Percentiles rank a stretch among this genome's conserved stretches.
Conservation (phyloP, 23 tunicate genomes). For the Styela clava region DNA sequence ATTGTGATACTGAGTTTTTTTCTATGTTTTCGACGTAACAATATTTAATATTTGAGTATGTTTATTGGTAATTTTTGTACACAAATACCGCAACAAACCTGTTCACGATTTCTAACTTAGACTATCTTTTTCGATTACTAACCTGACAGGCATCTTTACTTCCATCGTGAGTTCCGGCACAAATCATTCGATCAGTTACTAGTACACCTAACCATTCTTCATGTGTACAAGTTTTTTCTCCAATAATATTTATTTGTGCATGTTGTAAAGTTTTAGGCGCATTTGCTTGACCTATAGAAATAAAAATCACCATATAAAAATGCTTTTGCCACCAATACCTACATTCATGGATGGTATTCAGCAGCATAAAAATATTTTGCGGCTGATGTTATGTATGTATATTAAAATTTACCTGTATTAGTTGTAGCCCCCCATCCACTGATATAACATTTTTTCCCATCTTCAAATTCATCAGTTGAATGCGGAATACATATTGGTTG, state of each 20-base stretch:
- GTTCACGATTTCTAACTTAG: too few species aligned
- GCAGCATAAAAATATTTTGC: too few species aligned
- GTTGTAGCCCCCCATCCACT: slow-evolving; percentile 86
- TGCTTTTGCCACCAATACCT: too few species aligned
- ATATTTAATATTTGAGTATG: too few species aligned
- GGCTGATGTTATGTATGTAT: too few species aligned
- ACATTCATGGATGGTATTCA: too few species aligned
- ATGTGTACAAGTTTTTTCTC: slow-evolving; percentile 39
- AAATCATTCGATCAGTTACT: slow-evolving; percentile 67
- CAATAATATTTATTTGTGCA: slow-evolving; percentile 70
- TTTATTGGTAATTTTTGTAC: too few species aligned
- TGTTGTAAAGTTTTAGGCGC: slow-evolving; percentile 64
- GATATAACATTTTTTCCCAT: slow-evolving; percentile 41
- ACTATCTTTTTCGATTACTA: too few species aligned
- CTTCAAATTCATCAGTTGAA: slow-evolving; percentile 26
- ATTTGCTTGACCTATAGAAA: slow-evolving; percentile 16
- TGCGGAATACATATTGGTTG: slow-evolving; percentile 84
- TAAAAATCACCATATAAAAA: too few species aligned
- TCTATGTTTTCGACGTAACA: too few species aligned
- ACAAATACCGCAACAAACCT: too few species aligned
- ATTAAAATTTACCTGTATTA: slow-evolving; percentile 29
- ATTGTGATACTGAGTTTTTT: too few species aligned
- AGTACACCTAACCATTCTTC: slow-evolving; percentile 36
- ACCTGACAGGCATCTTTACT: slow-evolving; percentile 79
- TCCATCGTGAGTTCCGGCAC: slow-evolving; percentile 86